These are phyloP conservation scores for Mactromeris polynyma DNA, from an alignment of 2,888 invertebrate genomes.

Conservation along the genomic window DNA sequence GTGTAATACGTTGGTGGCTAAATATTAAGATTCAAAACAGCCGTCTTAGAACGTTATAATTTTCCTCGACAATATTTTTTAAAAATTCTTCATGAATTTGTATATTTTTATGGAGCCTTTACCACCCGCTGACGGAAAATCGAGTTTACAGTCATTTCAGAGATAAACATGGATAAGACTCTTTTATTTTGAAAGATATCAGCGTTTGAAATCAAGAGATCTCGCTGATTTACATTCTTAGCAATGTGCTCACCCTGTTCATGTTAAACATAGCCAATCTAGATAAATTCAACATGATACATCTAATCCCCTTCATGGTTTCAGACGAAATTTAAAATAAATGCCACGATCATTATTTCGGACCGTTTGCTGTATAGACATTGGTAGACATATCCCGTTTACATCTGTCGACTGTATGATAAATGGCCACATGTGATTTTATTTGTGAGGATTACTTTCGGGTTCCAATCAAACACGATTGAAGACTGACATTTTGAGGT, in stretches of 20 bases:
- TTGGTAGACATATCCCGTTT: background rate
- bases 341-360: background rate
- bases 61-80: background rate
- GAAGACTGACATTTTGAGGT: background rate
- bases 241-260: conserved; percentile 29
- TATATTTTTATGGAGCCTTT: conserved; percentile 12
- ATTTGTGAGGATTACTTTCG: background rate
- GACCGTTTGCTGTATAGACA: background rate
- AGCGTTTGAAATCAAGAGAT: conserved; percentile 51
- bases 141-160: conserved; percentile 57
- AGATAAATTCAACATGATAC: conserved; percentile 38
- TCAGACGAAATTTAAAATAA: background rate
- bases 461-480: background rate
- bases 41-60: background rate
- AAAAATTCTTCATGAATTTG: conserved; percentile 17
- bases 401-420: background rate
- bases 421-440: conserved; percentile 2
- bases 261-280: conserved; percentile 36
- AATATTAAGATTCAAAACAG: too few relatives aligned
- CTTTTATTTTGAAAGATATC: conserved; percentile 62
- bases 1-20: too few relatives aligned
- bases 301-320: background rate
- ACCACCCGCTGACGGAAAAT: conserved; percentile 53
- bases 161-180: conserved; percentile 59
- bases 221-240: conserved; percentile 37